Evolutionary conservation across 1,140 invertebrate species (phyloP).

Genomic region (Neocloeon triangulifer): DNA sequence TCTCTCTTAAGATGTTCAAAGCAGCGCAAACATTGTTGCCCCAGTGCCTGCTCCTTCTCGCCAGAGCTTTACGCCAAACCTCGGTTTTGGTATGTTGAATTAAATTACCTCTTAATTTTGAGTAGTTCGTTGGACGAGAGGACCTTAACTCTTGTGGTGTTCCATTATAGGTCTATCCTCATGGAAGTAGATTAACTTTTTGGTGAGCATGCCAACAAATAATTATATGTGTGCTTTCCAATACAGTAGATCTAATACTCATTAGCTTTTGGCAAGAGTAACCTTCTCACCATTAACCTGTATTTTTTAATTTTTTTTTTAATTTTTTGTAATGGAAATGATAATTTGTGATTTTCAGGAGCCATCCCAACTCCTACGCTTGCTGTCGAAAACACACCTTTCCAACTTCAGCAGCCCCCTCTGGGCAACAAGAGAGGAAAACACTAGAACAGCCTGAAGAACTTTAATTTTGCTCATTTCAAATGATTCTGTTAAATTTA

Average conservation of each 20-base stretch:
- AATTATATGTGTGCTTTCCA: conserved; percentile 22
- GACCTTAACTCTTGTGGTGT: conserved; percentile 16
- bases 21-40: conserved; percentile 2
- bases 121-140: no score
- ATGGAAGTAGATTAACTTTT: conserved; percentile 18
- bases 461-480: conserved; percentile 18
- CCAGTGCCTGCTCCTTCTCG: conserved; percentile 9
- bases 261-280: no score
- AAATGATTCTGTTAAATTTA: no score
- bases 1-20: no score
- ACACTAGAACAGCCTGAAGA: conserved; percentile 22
- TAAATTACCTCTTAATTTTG: no score
- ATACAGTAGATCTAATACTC: no score
- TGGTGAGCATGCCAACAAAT: conserved; percentile 24
- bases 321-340: no score
- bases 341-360: conserved; percentile 17
- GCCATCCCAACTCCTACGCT: conserved; percentile 19
- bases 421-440: conserved; percentile 43
- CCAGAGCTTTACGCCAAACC: conserved; percentile 18
- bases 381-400: conserved; percentile 19
- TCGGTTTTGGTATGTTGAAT: no score
- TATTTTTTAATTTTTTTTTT: no score
- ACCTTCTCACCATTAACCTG: no score
- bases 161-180: neutral
- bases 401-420: conserved; percentile 49